Base-by-base conservation (phyloP, 2,888 invertebrate genomes). In the Dryocosmus kuriphilus region DNA sequence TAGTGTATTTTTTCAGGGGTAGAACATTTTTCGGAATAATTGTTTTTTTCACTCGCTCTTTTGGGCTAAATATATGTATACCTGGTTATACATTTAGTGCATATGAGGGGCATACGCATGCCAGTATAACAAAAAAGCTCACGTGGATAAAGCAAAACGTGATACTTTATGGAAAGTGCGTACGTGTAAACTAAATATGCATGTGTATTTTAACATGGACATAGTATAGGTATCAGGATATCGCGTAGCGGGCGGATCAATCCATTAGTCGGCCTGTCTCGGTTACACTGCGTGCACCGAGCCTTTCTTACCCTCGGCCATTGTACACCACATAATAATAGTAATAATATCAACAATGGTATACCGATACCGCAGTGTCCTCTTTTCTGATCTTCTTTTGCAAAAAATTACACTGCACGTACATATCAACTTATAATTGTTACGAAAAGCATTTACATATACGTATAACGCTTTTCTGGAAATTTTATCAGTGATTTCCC, bases 221-320 rank as follows among this genome's bases (percentile, higher is more conserved):
- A 84, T 83, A 84, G 84, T 85, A 82, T 86, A 84, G 86, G 84
- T 86, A 87, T 85, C 83, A 83, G 81, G 84, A 85, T 86, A 86
- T 88, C 86, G 74, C 81, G 84, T 85, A 83, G 85, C 85, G 80
- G 84, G 83, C 85, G 86, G 86, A 88, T 88, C 88, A 88, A 88
- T 88, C 88, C 87, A 88, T 88, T 88, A 88, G 87, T 85, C 86
- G 84, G 84, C 82, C 81, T 83, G 85, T 84, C 83, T 87, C 85
- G 80, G 84, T 88, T 88, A 87, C 88, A 84, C 84, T 82, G 82
- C n/a, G n/a, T 75, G 81, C 82, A 83, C 80, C 83, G 83, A 80
- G 82, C 79, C 81, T 81, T 85, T 81, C 82, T 81, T 80, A 83
- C 77, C 80, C 81, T 79, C 73, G 77, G 78, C 81, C 78, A 77